phyloP scores from a whole-genome alignment of 2,797 vertebrate species.

The Acanthis flammea region DNA sequence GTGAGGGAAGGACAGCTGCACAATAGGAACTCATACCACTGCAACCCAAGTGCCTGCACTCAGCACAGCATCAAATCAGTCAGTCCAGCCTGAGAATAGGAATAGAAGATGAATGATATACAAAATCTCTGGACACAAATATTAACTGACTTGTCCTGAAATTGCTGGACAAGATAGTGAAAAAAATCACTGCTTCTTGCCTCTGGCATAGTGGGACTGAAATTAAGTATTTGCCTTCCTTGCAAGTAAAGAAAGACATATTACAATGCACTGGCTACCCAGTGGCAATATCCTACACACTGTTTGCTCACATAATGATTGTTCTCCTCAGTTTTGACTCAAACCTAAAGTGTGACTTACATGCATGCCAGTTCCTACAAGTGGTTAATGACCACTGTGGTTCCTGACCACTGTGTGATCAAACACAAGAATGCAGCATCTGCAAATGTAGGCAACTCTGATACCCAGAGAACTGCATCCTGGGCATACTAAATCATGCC shows the following conservation, averaged over 20 bases:
- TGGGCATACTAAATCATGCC: background rate
- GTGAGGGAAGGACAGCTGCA: conserved; percentile 26
- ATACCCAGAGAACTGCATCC: background rate
- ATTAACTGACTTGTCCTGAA: conserved; percentile 4
- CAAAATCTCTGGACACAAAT: background rate
- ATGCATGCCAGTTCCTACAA: background rate
- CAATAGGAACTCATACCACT: background rate
- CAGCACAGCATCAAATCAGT: background rate
- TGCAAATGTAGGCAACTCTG: background rate
- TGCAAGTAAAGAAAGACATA: background rate
- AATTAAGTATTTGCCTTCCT: background rate
- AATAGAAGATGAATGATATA: background rate
- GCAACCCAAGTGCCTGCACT: background rate
- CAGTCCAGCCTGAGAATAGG: background rate
- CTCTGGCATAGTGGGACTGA: background rate
- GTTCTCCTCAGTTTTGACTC: background rate
- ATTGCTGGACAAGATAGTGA: background rate
- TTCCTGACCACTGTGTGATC: background rate
- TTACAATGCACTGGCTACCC: background rate
- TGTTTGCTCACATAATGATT: background rate
- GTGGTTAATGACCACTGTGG: too few relatives aligned
- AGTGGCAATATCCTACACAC: background rate
- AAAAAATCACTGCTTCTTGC: background rate
- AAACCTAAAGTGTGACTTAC: background rate
- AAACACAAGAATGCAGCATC: background rate